A percentile compares a stretch with the other conserved stretches of the same genome.
Evolutionary conservation across 2,888 invertebrate species (phyloP).

Genomic region (Ferrisia virgata): DNA sequence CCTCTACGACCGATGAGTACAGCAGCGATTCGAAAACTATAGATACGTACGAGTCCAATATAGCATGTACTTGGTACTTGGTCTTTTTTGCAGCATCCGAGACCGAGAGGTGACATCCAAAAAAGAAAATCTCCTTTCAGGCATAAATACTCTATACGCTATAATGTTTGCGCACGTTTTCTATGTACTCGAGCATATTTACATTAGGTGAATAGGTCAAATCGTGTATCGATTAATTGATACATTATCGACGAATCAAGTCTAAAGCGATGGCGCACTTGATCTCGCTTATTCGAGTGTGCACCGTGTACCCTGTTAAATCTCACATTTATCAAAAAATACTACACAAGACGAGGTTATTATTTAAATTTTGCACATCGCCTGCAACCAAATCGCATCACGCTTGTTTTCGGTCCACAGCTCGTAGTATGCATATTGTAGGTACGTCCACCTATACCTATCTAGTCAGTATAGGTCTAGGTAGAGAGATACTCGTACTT

Average conservation of each 20-base stretch:
- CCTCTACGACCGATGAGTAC: neutral
- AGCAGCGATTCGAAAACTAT: neutral
- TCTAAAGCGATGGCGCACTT: conserved; percentile 7
- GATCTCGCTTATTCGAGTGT: neutral
- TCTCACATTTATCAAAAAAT: conserved; percentile 13
- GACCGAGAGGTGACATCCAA: conserved; percentile 21
- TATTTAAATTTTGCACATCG: conserved; percentile 23
- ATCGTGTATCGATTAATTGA: conserved; percentile 40
- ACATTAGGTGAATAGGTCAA: conserved; percentile 34
- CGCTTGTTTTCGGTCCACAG: neutral
- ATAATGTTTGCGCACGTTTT: neutral
- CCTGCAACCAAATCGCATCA: neutral
- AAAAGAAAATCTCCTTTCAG: conserved; percentile 21
- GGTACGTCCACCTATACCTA: no score
- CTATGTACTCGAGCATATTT: neutral
- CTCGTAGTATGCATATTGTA: no score
- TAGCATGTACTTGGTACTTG: no score
- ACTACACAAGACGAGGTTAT: neutral
- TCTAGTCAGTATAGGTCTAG: neutral
- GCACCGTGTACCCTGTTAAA: neutral
- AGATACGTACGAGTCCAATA: neutral
- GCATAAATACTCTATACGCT: neutral
- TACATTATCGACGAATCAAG: conserved; percentile 21
- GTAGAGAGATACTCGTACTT: neutral
- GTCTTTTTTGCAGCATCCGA: neutral